Evolutionary conservation across 92 coral and sea anemone species (phyloP), one percentile per base, ranked within the genome.

Genomic region (Paragorgia papillata): DNA sequence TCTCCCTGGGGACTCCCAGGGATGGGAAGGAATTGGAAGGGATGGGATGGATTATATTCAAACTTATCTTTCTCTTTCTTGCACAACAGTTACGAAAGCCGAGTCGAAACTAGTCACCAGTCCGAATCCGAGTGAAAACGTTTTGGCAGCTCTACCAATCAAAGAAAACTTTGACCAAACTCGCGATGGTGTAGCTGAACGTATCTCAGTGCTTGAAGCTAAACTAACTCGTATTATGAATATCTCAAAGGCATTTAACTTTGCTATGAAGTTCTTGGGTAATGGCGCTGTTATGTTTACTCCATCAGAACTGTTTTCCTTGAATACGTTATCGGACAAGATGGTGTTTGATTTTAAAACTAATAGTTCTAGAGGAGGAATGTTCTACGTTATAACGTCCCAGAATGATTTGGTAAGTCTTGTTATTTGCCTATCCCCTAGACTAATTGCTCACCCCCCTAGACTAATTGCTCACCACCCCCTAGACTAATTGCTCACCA

Each of bases 331-430:
- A 6, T 62, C 51, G 40, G 82, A 54, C 22, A 88, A 86, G 54
- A 57, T 92, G 27, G 57, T 73, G 0, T 59, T 92, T 21, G 85
- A 79, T 27, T 19, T 92, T 53, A 85, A 83, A 74, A 89, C 95
- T 9, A 82, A 89, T 63, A 62, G 79, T 27, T 84, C 79, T 17
- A 73, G 65, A 21, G 97, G 97, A 7, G 79, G 80, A 2, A 62
- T 92, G 70, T 15, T 88, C 24, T 79, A 82, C 41, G 63, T 88
- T 74, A 57, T 71, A 22, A 83, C 85, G 10, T 37, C 79, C 9
- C 76, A 59, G 21, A 55, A 37, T 10, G 43, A 74, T 53, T 9
- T 35, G 55, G 66, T 44, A 44, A 61, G 74, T 54, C 34, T 27
- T 3, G 54, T 51, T 29, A 31, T 29, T 12, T n/a, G n/a, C n/a